Conservation (phyloP, 2,797 vertebrate species). For the Phaenicophaeus curvirostris region DNA sequence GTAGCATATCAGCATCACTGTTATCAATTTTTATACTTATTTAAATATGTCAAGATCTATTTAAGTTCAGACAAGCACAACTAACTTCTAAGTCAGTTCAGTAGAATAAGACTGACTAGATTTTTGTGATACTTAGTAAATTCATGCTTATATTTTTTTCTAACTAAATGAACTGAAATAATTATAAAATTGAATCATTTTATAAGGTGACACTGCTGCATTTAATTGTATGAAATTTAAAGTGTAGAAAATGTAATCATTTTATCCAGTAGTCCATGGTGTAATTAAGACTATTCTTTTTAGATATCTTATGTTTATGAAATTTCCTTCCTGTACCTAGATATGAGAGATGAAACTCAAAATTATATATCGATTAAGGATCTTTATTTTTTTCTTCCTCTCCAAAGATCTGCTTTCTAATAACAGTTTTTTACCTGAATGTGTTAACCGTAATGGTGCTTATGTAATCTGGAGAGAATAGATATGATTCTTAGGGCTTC, state of each 20-base stretch:
- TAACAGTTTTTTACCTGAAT: background rate
- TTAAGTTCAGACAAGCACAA: constrained; percentile 83
- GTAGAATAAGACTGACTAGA: constrained; percentile 72
- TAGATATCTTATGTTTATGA: constrained; percentile 72
- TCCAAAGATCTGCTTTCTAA: constrained; percentile 63
- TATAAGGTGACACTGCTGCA: constrained; percentile 77
- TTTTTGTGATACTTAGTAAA: constrained; percentile 77
- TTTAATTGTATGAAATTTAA: constrained; percentile 83
- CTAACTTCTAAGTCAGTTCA: constrained; percentile 73
- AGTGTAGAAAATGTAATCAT: constrained; percentile 79
- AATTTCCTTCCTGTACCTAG: constrained; percentile 65
- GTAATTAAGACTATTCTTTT: constrained; percentile 81
- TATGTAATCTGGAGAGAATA: constrained; percentile 52
- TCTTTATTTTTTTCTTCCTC: background rate
- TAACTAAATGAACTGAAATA: constrained; percentile 82
- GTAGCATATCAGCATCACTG: constrained; percentile 65
- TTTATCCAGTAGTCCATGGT: constrained; percentile 76
- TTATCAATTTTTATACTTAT: constrained; percentile 77
- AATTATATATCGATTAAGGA: constrained; percentile 70
- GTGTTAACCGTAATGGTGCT: constrained; percentile 53
- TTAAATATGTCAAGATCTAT: constrained; percentile 81
- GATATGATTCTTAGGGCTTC: constrained; percentile 43
- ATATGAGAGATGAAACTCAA: constrained; percentile 67
- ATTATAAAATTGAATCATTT: constrained; percentile 83
- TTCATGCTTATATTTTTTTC: constrained; percentile 79